Percentiles rank a stretch among this genome's conserved stretches.
Conservation (phyloP, 2,888 invertebrate species). For the Polydrusus tereticollis region DNA sequence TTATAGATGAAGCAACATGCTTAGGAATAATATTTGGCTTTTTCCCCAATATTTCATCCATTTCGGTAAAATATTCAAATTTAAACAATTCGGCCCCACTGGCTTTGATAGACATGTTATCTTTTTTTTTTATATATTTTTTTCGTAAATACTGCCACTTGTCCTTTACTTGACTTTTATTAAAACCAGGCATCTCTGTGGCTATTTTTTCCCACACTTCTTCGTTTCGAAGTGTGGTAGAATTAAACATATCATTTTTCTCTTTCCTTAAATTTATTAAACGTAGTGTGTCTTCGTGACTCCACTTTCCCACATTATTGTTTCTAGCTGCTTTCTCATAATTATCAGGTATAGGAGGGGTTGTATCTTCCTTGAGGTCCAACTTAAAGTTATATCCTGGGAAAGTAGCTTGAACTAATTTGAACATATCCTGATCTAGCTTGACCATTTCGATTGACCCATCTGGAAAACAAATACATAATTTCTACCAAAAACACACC, state of each 20-base stretch:
- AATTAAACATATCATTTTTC: neutral
- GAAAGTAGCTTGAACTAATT: too few relatives aligned
- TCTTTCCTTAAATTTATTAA: neutral
- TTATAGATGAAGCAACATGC: neutral
- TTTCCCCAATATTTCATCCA: slow-evolving; percentile 7
- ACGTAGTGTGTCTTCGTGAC: neutral
- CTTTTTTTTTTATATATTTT: neutral
- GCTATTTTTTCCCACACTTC: neutral
- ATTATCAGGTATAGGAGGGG: too few relatives aligned
- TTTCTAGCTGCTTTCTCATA: too few relatives aligned
- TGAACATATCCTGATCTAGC: too few relatives aligned
- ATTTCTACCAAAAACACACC: too few relatives aligned
- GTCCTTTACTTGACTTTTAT: neutral
- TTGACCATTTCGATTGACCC: too few relatives aligned
- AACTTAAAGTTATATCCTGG: too few relatives aligned
- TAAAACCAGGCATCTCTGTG: neutral
- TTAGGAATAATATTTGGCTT: neutral
- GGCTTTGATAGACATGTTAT: neutral
- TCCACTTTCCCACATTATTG: neutral
- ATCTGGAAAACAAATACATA: too few relatives aligned
- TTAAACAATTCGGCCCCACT: neutral
- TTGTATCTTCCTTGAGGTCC: too few relatives aligned
- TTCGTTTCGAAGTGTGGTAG: neutral
- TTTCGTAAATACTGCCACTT: neutral
- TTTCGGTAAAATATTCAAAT: neutral